Evolutionary conservation across 2,888 invertebrate species (phyloP).

Genomic region (Hipparchia sbordonii): DNA sequence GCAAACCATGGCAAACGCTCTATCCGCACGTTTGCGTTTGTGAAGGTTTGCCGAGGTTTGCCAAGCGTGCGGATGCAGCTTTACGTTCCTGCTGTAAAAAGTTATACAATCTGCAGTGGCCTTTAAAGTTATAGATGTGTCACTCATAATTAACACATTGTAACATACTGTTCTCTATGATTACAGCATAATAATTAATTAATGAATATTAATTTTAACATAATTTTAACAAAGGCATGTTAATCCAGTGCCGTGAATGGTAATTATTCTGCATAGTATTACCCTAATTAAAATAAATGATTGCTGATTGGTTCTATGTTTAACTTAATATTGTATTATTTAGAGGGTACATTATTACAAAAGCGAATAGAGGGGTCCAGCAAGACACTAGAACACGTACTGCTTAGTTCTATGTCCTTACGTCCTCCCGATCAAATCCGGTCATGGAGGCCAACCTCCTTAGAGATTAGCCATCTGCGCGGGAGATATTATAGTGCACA

Average conservation of each 20-base stretch:
- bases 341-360: neutral
- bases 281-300: conserved; percentile 26
- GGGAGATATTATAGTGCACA: too few relatives aligned
- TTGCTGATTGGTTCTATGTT: conserved; percentile 1
- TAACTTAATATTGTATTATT: conserved; percentile 11
- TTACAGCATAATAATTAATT: conserved; percentile 7
- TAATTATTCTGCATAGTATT: conserved; percentile 32
- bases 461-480: too few relatives aligned
- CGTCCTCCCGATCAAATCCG: too few relatives aligned
- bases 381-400: too few relatives aligned
- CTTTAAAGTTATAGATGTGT: neutral
- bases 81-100: too few relatives aligned
- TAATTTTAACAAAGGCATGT: conserved; percentile 28
- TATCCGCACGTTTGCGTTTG: too few relatives aligned
- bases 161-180: neutral
- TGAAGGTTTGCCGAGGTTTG: too few relatives aligned
- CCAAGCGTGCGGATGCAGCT: too few relatives aligned
- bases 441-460: too few relatives aligned
- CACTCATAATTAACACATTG: neutral
- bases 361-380: neutral
- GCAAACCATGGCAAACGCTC: too few relatives aligned
- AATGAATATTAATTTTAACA: conserved; percentile 29
- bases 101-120: too few relatives aligned
- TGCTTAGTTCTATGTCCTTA: too few relatives aligned
- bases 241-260: conserved; percentile 24